A percentile compares a stretch with the other conserved stretches of the same genome.
phyloP scores from a whole-genome alignment of 2,888 invertebrate species.

The Athripsodes cinereus region DNA sequence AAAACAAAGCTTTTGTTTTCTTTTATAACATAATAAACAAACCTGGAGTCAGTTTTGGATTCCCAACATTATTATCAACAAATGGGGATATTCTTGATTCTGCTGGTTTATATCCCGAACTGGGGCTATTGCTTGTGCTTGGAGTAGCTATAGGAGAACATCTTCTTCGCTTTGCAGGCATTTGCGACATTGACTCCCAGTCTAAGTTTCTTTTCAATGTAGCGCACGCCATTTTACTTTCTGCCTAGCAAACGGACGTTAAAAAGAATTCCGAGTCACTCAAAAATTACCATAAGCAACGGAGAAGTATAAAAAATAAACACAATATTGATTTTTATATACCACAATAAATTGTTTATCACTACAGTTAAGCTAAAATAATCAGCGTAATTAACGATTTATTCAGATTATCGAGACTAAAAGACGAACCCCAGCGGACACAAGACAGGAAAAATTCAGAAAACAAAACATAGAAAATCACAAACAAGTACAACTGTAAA shows the following conservation, averaged over 20 bases:
- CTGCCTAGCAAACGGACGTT: constrained; percentile 47
- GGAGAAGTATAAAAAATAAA: neutral
- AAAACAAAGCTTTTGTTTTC: constrained; percentile 11
- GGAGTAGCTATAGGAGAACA: constrained; percentile 79
- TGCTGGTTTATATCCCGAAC: constrained; percentile 44
- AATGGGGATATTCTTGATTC: constrained; percentile 71
- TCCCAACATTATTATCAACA: constrained; percentile 69
- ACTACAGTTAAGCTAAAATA: neutral
- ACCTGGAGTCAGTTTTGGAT: constrained; percentile 83
- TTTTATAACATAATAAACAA: constrained; percentile 37
- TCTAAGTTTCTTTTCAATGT: constrained; percentile 92
- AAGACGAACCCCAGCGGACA: too few species aligned
- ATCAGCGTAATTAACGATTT: neutral
- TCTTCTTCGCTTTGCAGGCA: constrained; percentile 84
- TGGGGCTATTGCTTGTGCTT: constrained; percentile 37
- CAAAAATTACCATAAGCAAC: neutral
- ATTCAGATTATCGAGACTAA: neutral
- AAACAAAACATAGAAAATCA: too few species aligned
- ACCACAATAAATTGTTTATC: constrained; percentile 2
- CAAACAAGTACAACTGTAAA: too few species aligned
- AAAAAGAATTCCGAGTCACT: neutral
- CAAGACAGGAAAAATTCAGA: too few species aligned
- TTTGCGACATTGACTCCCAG: constrained; percentile 87
- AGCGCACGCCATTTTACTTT: constrained; percentile 92
- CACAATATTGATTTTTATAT: neutral